Base-by-base conservation (phyloP, 2,888 invertebrate species). In the Phortica okadai region DNA sequence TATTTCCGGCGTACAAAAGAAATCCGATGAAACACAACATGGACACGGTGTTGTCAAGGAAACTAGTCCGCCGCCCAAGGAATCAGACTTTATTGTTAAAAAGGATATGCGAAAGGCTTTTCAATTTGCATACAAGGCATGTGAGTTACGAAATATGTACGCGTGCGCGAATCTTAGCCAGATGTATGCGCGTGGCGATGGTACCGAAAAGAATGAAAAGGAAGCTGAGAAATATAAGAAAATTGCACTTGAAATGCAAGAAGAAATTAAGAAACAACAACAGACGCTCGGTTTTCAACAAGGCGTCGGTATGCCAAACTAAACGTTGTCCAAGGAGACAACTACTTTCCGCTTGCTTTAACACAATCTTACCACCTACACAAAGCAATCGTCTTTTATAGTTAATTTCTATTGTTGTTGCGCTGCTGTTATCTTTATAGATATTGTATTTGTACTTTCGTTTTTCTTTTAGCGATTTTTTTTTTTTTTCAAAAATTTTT, bases 161-260 rank as follows among this genome's bases (percentile, higher is more conserved):
- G 96, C 97, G 0, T 99, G 99, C 92, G 95, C 95, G 0, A 98
- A 98, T 92, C 92, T 98, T 0, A 95, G 97, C 88, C 94, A 96
- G 90, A 97, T 97, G 96, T 96, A 96, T 90, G 93, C 93, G 50
- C 94, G 94, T 89, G 97, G 97, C 14, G 96, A 98, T 80, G 98
- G 98, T 1, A 95, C 95, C 0, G 94, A 94, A 74, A 94, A 96
- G 89, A 94, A 96, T 90, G 88, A 92, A 72, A 93, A 94, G 76
- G 92, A 96, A 87, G 95, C 96, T 0, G 94, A 95, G 76, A 93
- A 94, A 80, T 97, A 94, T 89, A 95, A 95, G 89, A 92, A 94
- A 80, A 92, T 94, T 79, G 96, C 97, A 0, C 84, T 94, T 64
- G 95, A 94, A 74, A 92, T 97, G 89, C 94, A 96, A 84, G 93